Conservation (phyloP, 2,888 invertebrate species). For the Matsumyia berberina region DNA sequence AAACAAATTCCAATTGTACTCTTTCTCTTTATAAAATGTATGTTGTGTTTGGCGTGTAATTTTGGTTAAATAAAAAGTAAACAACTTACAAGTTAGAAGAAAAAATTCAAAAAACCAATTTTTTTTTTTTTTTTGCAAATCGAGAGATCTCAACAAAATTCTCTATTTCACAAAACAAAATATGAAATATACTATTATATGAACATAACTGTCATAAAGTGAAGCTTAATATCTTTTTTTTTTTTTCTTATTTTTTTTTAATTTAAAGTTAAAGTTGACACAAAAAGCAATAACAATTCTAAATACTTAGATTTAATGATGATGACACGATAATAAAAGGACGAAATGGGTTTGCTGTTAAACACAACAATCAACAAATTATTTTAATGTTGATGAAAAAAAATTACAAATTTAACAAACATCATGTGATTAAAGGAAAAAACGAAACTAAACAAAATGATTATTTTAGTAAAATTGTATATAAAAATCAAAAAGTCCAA, state of each 20-base stretch:
- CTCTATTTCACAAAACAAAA: conserved; percentile 71
- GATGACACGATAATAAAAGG: conserved; percentile 32
- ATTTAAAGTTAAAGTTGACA: conserved; percentile 62
- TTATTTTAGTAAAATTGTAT: conserved; percentile 70
- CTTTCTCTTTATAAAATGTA: conserved; percentile 16
- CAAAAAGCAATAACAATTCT: conserved; percentile 76
- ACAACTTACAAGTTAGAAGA: conserved; percentile 37
- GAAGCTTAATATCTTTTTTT: conserved; percentile 60
- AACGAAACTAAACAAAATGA: conserved; percentile 52
- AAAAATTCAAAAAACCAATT: conserved; percentile 35
- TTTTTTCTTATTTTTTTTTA: conserved; percentile 35
- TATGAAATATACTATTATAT: conserved; percentile 52
- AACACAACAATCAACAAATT: conserved; percentile 64
- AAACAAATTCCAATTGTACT: conserved; percentile 10
- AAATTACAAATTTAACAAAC: conserved; percentile 62
- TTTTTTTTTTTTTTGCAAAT: conserved; percentile 57
- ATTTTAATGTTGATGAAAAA: conserved; percentile 67
- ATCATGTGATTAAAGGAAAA: conserved; percentile 67
- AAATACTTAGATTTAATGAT: conserved; percentile 70
- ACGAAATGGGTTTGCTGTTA: conserved; percentile 64
- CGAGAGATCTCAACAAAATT: conserved; percentile 76
- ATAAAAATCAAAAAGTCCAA: conserved; percentile 51
- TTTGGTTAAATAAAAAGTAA: conserved; percentile 65
- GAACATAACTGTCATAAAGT: conserved; percentile 73
- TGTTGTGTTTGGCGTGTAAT: conserved; percentile 71